Base-by-base conservation (phyloP, 1,140 invertebrate species). In the Cydia strobilella region DNA sequence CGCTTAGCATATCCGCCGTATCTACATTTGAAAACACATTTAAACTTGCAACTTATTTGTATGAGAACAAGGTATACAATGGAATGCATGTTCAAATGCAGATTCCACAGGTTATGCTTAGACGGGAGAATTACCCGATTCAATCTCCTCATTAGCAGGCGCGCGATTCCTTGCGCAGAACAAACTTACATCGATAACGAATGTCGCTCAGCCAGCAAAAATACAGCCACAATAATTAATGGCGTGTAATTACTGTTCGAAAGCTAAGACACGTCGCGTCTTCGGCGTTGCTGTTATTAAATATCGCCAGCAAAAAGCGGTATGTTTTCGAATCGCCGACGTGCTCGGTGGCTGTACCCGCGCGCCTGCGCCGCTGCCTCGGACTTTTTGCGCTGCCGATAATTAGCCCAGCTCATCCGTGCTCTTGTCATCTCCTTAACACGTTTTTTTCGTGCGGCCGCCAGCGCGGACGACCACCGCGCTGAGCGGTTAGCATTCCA, bases 361-460 rank as follows among this genome's bases (percentile, higher is more conserved):
- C 80, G 79, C 77, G 81, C 77, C 74, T 80, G 75, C 79, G 78
- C 79, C 59, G 69, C 77, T 84, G 81, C 76, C 48, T 69, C 75
- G 59, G 74, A 66, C 73, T 88, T 88, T 90, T 86, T 84, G 84
- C 86, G 72, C 72, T 13, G 75, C 77, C 72, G 77, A 77, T 87
- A 91, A 90, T 91, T 90, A 89, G 83, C 75, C 78, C 74, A 77
- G 77, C 77, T 87, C 89, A 88, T 92, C 85, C 84, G 84, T 81
- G 84, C 76, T 83, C 79, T 87, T 87, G 86, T 90, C 89, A 88
- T 90, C 87, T 88, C 79, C 81, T 77, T 89, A 75, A 90, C 90
- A 90, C 87, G 83, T 88, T 90, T 90, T 90, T 89, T 86, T 75
- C 73, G 71, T 73, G 73, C 51, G 79, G 76, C 81, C 81, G 80